Base-by-base conservation (phyloP, 2,113 vertebrate genomes). In the Xiphorhynchus elegans region DNA sequence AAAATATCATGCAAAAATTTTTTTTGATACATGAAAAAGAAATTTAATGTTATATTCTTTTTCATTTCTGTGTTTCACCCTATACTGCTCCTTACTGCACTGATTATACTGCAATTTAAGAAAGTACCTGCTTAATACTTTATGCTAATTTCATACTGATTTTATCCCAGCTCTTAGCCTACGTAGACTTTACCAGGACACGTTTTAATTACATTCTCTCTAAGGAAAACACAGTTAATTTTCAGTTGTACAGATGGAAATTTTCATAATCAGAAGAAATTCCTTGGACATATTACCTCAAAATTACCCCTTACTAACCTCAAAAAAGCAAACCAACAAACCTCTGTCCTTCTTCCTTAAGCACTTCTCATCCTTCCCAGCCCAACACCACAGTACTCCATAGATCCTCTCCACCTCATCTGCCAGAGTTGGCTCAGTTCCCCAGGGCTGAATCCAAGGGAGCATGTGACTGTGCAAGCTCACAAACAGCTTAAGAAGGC, bases 181-280 rank as follows among this genome's bases (percentile, higher is more conserved):
- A 59, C 64, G 87, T 89, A 95, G 91, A 95, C 73, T 94, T 96
- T 96, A 96, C 73, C 82, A 63, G 74, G 97, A 97, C 96, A 96
- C 70, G 95, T 97, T 97, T 97, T 96, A 97, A 97, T 96, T 93
- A 89, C 50, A 95, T 66, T 69, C 17, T 96, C 78, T 93, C 77
- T 64, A 29, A 90, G 76, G 86, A 88, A 94, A 95, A 86, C 94
- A 85, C 77, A 84, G 52, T 77, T 93, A 91, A 93, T 96, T 97
- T 91, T 83, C 91, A 87, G 64, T 75, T 89, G 26, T 91, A 85
- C 52, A 68, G 90, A 86, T 63, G 67, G 47, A 95, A 56, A 78
- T 96, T 97, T 97, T 85, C 80, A 93, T 93, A 95, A 89, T 72
- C 90, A 94, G 79, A 93, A 91, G 29, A 70, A 95, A 95, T 93